A percentile compares a stretch with the other conserved stretches of the same genome.
Conservation (phyloP, 2,888 invertebrate species). For the Perdita meconis region DNA sequence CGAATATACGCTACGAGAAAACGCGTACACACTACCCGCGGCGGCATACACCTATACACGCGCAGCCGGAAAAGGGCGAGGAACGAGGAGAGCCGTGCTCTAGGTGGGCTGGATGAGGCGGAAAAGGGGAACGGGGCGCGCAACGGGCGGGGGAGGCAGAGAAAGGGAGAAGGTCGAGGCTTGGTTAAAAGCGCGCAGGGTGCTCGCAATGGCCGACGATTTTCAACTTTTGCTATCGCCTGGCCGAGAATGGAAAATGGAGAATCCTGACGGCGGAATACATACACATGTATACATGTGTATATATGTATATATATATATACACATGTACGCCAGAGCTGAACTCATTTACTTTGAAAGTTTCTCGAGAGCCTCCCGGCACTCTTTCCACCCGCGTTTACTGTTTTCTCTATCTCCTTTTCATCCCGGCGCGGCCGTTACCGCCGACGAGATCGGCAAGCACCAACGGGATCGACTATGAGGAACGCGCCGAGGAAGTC, state of each 20-base stretch:
- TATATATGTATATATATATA: slow-evolving; percentile 22
- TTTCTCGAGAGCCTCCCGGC: slow-evolving; percentile 67
- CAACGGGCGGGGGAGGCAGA: slow-evolving; percentile 2
- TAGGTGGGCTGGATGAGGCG: slow-evolving; percentile 14
- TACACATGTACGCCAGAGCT: slow-evolving; percentile 57
- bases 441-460: slow-evolving; percentile 51
- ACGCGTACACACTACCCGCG: slow-evolving; percentile 27
- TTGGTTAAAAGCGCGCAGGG: slow-evolving; percentile 77
- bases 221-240: slow-evolving; percentile 80
- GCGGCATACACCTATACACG: slow-evolving; percentile 4
- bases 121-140: neutral
- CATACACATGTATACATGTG: slow-evolving; percentile 10
- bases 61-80: slow-evolving; percentile 8
- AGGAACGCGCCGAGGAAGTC: slow-evolving; percentile 22
- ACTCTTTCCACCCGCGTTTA: slow-evolving; percentile 52
- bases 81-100: slow-evolving; percentile 1
- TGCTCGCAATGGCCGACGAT: slow-evolving; percentile 78
- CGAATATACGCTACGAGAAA: slow-evolving; percentile 35
- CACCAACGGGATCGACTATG: slow-evolving; percentile 50
- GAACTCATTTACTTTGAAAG: slow-evolving; percentile 77
- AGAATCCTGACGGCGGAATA: slow-evolving; percentile 69
- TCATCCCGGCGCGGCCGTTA: slow-evolving; percentile 41
- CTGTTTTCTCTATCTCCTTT: slow-evolving; percentile 55
- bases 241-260: slow-evolving; percentile 77
- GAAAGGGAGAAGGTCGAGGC: slow-evolving; percentile 55